These are phyloP conservation scores for Syrphus vitripennis DNA, from an alignment of 2,888 invertebrate genomes.

Conservation along the genomic window DNA sequence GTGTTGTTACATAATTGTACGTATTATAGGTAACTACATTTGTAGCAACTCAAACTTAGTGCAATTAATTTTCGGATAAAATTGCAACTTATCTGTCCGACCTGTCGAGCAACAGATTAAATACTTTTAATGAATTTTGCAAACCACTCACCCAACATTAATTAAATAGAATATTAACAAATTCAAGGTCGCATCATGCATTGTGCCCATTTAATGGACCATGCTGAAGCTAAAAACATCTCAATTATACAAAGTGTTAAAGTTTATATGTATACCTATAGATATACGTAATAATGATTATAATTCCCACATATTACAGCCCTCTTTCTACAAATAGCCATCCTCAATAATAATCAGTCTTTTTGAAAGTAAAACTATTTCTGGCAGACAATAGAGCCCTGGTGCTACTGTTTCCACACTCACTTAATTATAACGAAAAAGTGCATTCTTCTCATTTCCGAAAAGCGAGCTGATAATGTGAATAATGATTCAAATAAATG, in stretches of 20 bases:
- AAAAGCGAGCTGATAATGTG: constrained; percentile 65
- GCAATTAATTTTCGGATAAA: no score
- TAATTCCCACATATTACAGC: background rate
- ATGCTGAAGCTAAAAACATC: background rate
- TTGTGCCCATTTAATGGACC: background rate
- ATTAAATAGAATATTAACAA: background rate
- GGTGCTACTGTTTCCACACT: constrained; percentile 28
- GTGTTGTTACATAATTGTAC: no score
- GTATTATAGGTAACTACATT: no score
- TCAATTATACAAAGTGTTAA: constrained; percentile 10
- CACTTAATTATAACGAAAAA: constrained; percentile 55
- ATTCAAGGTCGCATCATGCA: background rate
- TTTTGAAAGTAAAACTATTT: constrained; percentile 21
- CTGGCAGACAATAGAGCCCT: constrained; percentile 21
- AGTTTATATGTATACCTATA: background rate
- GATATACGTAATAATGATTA: background rate
- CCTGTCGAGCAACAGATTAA: background rate
- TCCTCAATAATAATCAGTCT: constrained; percentile 11
- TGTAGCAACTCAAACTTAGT: no score
- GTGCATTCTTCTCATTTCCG: constrained; percentile 41
- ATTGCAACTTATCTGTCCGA: background rate
- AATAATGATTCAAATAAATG: constrained; percentile 74
- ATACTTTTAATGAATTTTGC: background rate
- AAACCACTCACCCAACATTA: background rate
- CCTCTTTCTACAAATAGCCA: constrained; percentile 17